Evolutionary conservation across 2,797 vertebrate species (phyloP).

Genomic region (Macropus fuliginosus): DNA sequence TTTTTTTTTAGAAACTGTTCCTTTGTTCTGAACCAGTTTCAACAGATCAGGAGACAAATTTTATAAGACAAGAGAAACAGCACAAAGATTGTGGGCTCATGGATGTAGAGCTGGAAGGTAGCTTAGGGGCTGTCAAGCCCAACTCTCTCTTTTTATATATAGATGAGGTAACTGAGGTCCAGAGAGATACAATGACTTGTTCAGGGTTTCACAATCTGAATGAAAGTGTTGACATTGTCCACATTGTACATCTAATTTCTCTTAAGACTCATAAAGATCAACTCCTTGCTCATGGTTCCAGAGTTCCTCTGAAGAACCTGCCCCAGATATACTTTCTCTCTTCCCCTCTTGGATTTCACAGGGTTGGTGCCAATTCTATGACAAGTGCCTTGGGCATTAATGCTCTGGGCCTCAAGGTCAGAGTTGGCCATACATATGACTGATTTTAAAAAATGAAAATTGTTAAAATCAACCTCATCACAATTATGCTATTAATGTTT

Average conservation of each 20-base stretch:
- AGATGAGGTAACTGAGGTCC: not conserved
- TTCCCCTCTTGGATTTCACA: not conserved
- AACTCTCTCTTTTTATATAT: constrained; percentile 32
- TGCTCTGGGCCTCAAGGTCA: not conserved
- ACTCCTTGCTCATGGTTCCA: too few relatives aligned
- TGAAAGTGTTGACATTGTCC: not conserved
- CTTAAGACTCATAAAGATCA: too few relatives aligned
- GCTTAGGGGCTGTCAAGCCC: too few relatives aligned
- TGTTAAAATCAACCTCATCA: not conserved
- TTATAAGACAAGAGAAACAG: not conserved
- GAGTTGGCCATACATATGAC: not conserved
- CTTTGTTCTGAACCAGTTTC: not conserved
- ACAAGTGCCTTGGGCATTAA: constrained; percentile 5
- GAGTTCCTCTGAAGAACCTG: not conserved
- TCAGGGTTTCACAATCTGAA: constrained; percentile 43
- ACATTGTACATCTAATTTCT: too few relatives aligned
- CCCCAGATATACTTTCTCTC: not conserved
- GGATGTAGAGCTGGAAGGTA: too few relatives aligned
- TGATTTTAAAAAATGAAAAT: not conserved
- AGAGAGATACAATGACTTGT: not conserved
- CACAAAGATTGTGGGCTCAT: not conserved
- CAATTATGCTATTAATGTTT: constrained; percentile 11
- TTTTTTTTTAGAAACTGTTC: not conserved
- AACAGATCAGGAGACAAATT: not conserved
- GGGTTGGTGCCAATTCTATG: not conserved